Evolutionary conservation across 2,113 vertebrate genomes (phyloP).

Genomic region (Numida meleagris): DNA sequence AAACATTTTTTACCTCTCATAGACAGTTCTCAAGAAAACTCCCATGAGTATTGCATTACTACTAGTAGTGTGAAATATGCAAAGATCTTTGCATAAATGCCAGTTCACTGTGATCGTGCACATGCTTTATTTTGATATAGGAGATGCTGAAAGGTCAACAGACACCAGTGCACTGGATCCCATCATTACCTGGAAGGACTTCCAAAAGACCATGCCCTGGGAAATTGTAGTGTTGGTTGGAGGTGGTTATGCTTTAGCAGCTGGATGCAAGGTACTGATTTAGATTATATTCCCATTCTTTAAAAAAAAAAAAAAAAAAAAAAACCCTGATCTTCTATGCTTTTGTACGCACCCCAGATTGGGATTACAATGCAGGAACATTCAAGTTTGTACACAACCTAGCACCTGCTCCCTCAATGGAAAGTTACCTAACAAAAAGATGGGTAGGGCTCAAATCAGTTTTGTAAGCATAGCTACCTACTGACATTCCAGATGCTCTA

Average conservation of each 20-base stretch:
- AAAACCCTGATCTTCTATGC: not conserved
- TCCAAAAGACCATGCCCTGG: slow-evolving; percentile 98
- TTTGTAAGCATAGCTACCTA: not conserved
- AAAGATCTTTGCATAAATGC: not conserved
- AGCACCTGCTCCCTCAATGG: not conserved
- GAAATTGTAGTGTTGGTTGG: slow-evolving; percentile 98
- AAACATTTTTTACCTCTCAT: not conserved
- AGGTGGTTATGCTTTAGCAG: slow-evolving; percentile 96
- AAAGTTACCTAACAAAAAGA: not conserved
- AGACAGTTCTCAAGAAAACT: not conserved
- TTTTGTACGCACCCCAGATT: not conserved
- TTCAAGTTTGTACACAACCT: not conserved
- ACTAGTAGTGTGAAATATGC: not conserved
- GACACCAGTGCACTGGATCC: slow-evolving; percentile 77
- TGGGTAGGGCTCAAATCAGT: not conserved
- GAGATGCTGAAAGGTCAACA: slow-evolving; percentile 47
- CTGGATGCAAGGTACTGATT: slow-evolving; percentile 91
- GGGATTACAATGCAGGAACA: not conserved
- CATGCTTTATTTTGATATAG: slow-evolving; percentile 35
- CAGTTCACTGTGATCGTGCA: not conserved
- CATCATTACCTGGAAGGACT: slow-evolving; percentile 98
- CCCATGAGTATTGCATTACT: not conserved
- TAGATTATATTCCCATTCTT: not conserved
- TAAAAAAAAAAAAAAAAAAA: not conserved
- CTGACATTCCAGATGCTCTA: not conserved